Evolutionary conservation across 2,797 vertebrate species (phyloP), one percentile per base, ranked within the genome.

Genomic region (Schizothorax lantsangensis): DNA sequence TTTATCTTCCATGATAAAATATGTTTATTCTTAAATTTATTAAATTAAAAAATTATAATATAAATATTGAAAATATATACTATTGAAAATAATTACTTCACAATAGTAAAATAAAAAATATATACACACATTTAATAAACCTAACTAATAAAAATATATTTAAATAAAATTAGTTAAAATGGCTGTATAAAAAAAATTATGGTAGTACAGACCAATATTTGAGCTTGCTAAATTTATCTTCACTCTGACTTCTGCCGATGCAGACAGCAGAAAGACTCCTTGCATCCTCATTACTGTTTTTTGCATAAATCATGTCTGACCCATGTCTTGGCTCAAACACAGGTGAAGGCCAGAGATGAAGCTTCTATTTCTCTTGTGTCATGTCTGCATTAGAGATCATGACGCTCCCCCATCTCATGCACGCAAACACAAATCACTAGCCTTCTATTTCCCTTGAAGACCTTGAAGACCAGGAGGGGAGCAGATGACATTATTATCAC

Each of bases 401-500:
- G 15, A 81, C 57, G 81, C 83, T 85, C 72, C 68, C 69, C 79
- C 84, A 64, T 83, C 52, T 10, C 77, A 81, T 82, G 38, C 74
- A 73, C 43, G 11, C 81, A 17, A 5, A 80, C 64, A 82, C 73
- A 62, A 62, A 71, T 71, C n/a, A 40, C 47, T 36, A 47, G 23
- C 72, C 64, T 57, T 83, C 77, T 81, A 68, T 88, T 88, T 88
- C 81, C 88, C 85, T 72, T 40, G 66, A 80, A 81, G 77, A 83
- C 84, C 83, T 83, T 84, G 81, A 83, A 84, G 74, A 52, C 26
- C 45, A 36, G 21, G 36, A 45, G 71, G 68, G 33, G 73, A 47
- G 64, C 52, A 83, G 78, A 79, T 79, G 62, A 80, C 81, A 74
- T 89, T 87, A 89, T 88, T 86, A 88, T 84, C 88, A 89, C 86